Evolutionary conservation across 92 coral and sea anemone species (phyloP), one percentile per base, ranked within the genome.

Genomic region (Bergia puertoricense): DNA sequence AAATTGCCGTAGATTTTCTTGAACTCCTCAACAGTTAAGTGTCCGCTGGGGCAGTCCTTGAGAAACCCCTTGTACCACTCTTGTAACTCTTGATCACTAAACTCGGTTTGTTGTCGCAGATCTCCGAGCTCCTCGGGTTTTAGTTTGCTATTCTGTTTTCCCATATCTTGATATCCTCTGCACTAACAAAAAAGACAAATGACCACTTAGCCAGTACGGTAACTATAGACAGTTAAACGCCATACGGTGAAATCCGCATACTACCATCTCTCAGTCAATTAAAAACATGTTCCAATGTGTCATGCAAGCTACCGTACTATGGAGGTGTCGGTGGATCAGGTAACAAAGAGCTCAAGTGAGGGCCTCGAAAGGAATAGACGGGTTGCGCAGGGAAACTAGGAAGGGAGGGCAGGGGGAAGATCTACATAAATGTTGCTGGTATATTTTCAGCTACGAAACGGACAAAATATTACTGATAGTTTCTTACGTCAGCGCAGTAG

Each of bases 31-130:
- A 96, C 94, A 18, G 96, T 94, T 0, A 96, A 90, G 44, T 91
- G 92, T 18, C 98, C 98, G 72, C 94, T 93, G 15, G 98, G 97
- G 77, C 98, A 96, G 83, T 96, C 98, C 45, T 96, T 96, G 5
- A 96, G 94, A 88, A 96, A 96, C 0, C 97, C 97, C 56, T 96
- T 95, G 93, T 96, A 96, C 98, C 99, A 96, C 71, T 96, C 99
- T 50, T 96, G 98, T 5, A 96, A 95, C 82, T 96, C 99, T 22
- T 93, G 93, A 4, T 96, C 98, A 81, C 91, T 90, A 85, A 96
- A 96, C 74, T 96, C 97, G 1, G 99, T 96, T 80, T 95, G 91
- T 51, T 92, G 89, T 41, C 91, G 92, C 69, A 96, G 92, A 87
- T 96, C 99, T 45, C 93, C 91, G 76, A 96, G 90, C 46, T 91